Conservation (phyloP, 2,797 vertebrate species). For the Prunella strophiata region DNA sequence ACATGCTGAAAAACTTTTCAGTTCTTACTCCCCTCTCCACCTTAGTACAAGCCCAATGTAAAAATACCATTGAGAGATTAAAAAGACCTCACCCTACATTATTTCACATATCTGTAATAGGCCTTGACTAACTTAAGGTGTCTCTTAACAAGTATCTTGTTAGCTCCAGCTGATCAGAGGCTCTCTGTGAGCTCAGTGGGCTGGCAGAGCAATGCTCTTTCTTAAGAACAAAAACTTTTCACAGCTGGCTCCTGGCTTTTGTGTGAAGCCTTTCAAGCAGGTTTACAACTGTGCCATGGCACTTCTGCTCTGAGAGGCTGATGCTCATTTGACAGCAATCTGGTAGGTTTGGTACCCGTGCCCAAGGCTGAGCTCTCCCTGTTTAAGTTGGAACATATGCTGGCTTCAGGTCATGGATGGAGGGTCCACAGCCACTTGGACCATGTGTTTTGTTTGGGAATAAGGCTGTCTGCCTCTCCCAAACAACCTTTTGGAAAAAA, state of each 20-base stretch:
- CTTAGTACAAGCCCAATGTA: not conserved
- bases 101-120: not conserved
- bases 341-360: fast-evolving
- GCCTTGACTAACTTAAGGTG: not conserved
- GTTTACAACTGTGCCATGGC: not conserved
- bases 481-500: not conserved
- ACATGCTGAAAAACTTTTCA: not conserved
- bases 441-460: not conserved
- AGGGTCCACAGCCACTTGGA: not conserved
- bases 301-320: not conserved
- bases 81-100: not conserved
- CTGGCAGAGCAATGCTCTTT: not conserved
- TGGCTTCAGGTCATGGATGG: not conserved
- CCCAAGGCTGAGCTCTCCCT: not conserved
- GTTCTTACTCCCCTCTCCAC: not conserved
- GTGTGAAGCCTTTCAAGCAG: not conserved
- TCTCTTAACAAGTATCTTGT: not conserved
- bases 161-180: not conserved
- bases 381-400: not conserved
- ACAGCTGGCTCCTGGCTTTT: not conserved
- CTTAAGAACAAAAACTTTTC: not conserved
- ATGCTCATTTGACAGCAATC: not conserved
- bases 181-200: not conserved
- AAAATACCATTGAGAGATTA: not conserved
- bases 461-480: not conserved